phyloP scores from a whole-genome alignment of 2,113 vertebrate species.

The Pelodiscus sinensis region DNA sequence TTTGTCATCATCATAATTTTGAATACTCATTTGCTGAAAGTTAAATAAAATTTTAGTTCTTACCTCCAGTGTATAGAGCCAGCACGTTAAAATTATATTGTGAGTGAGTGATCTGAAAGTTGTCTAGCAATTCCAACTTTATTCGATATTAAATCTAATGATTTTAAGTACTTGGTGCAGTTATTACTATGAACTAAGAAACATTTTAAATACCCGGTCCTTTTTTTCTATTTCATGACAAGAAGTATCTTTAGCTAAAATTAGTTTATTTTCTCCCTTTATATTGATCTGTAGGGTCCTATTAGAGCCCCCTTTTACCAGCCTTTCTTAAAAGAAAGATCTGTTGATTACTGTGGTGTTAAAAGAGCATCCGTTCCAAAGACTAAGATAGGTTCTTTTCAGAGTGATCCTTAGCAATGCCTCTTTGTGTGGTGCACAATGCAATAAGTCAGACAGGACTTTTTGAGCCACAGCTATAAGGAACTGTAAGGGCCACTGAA shows the following conservation, averaged over 20 bases:
- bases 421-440: conserved; percentile 83
- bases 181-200: background rate
- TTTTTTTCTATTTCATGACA: background rate
- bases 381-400: conserved; percentile 67
- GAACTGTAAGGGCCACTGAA: conserved; percentile 83
- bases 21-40: background rate
- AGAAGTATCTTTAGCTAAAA: background rate
- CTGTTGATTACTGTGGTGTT: conserved; percentile 59
- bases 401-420: conserved; percentile 65
- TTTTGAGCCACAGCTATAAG: conserved; percentile 77
- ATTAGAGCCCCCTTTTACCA: conserved; percentile 28
- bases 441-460: conserved; percentile 82
- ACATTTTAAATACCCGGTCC: background rate
- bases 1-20: background rate
- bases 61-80: background rate
- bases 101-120: background rate
- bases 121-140: background rate
- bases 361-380: conserved; percentile 74
- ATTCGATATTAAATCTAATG: background rate
- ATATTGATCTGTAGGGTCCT: conserved; percentile 23
- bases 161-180: background rate
- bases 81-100: background rate
- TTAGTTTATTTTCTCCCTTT: background rate
- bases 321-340: conserved; percentile 30
- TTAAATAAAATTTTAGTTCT: background rate